A percentile compares a stretch with the other conserved stretches of the same genome.
Evolutionary conservation across 2,888 invertebrate species (phyloP).

Genomic region (Miltochrista miniata): DNA sequence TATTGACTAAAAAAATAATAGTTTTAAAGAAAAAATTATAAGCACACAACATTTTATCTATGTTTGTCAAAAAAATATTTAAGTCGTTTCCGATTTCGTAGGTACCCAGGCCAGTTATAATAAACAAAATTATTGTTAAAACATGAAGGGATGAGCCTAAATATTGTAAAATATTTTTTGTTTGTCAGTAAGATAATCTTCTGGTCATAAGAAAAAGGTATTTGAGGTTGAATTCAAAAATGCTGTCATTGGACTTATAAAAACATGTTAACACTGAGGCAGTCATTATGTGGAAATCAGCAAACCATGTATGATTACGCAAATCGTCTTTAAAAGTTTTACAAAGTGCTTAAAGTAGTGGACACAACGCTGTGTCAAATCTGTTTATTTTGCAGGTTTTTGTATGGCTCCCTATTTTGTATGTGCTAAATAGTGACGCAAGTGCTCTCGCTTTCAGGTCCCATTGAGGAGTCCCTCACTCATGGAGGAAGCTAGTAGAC

Average conservation of each 20-base stretch:
- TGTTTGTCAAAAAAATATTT: conserved; percentile 46
- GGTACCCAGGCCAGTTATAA: conserved; percentile 53
- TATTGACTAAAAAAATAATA: conserved; percentile 49
- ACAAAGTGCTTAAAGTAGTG: not conserved
- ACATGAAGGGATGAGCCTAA: conserved; percentile 51
- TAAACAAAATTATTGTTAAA: conserved; percentile 44
- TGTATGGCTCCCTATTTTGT: no score
- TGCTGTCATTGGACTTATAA: conserved; percentile 39
- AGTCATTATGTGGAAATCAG: conserved; percentile 47
- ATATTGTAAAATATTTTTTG: conserved; percentile 47
- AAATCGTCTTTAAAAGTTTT: not conserved
- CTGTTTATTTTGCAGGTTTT: not conserved
- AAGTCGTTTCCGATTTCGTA: conserved; percentile 47
- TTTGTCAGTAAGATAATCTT: conserved; percentile 37
- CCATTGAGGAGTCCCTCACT: no score
- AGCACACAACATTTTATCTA: conserved; percentile 51
- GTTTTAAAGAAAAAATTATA: conserved; percentile 63
- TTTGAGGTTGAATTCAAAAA: conserved; percentile 63
- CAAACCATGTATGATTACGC: conserved; percentile 1
- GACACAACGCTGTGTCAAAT: conserved; percentile 10
- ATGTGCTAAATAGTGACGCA: no score
- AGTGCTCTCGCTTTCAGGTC: no score
- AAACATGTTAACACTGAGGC: conserved; percentile 27
- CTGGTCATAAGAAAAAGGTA: conserved; percentile 64
- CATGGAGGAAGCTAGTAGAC: no score